Evolutionary conservation across 2,888 invertebrate species (phyloP), one percentile per base, ranked within the genome.

Genomic region (Spisula solida): DNA sequence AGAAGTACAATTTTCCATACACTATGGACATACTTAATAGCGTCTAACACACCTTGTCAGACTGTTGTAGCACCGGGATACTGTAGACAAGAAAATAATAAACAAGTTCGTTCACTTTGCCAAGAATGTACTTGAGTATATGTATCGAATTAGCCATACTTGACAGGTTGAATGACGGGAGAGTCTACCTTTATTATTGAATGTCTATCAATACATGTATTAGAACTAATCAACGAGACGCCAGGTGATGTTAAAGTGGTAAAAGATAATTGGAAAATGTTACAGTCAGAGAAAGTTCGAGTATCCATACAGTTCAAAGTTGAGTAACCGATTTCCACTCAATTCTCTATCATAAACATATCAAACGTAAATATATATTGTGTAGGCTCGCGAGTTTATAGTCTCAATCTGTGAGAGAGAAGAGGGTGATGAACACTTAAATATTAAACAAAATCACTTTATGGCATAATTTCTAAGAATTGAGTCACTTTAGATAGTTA

Each of bases 51-150:
- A 25, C 2, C 0, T n/a, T n/a, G 8, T 25, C 60, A 20, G 20
- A 1, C 20, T 18, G 18, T 18, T 56, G 1, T 8, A 55, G n/a
- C 20, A n/a, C 14, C n/a, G 12, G 60, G n/a, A 0, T 66, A 8
- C 25, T n/a, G 60, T 25, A 66, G 60, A 66, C 60, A 66, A 66
- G n/a, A n/a, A 66, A 66, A 66, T 66, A 6, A 66, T 66, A 25
- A 66, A 66, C 60, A 25, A 66, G 25, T 25, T 25, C 1, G 60
- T n/a, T 66, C 25, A 25, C 60, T n/a, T 5, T 66, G 60, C 60
- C 25, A 66, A 66, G 60, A n/a, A 66, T 60, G 25, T 60, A 60
- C 60, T 6, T 8, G 25, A 10, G 25, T 66, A 66, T 66, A 25
- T 66, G 60, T 25, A 25, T 66, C 60, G 5, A 66, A 25, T 66